Evolutionary conservation across 2,797 vertebrate genomes (phyloP), one percentile per base, ranked within the genome.

Genomic region (Dryobates pubescens): DNA sequence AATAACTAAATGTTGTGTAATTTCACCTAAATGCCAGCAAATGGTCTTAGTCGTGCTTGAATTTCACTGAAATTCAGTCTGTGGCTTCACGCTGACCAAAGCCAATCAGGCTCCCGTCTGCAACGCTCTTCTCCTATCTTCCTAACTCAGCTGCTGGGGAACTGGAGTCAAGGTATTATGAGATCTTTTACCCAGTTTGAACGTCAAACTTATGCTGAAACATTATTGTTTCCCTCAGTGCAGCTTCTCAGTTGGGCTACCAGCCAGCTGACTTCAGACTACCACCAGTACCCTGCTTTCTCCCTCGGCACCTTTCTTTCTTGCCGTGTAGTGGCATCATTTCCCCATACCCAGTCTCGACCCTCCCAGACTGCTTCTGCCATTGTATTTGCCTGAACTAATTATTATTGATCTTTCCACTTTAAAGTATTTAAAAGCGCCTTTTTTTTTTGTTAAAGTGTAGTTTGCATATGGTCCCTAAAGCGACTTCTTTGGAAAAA

Each of bases 1-100:
- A 54, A 23, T 10, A 69, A 61, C n/a, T 32, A 64, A 77, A 80
- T 17, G 19, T 41, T 24, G 26, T 17, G 38, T 63, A 47, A 27
- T 29, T 88, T 86, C 74, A 81, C 45, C 49, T 61, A 76, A 94
- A 79, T 68, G 68, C 68, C 78, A 88, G 68, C 58, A 78, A 78
- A 81, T 6, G 11, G 43, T 8, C 53, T 49, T 80, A 45, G 41
- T 56, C 86, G n/a, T 88, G 32, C 54, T 47, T 45, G 45, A 68
- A 86, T 64, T 82, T 64, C 22, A 82, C 22, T 67, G 89, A 57
- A 69, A 70, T 87, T 84, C 81, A 71, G 64, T 18, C 49, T 61
- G 38, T 7, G 29, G 16, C 67, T 88, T 78, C 74, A n/a, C 0
- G 16, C n/a, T 32, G 76, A 49, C 69, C 72, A 80, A 85, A 80